Conservation (phyloP, 1,140 invertebrate species). For the Elysia chlorotica region DNA sequence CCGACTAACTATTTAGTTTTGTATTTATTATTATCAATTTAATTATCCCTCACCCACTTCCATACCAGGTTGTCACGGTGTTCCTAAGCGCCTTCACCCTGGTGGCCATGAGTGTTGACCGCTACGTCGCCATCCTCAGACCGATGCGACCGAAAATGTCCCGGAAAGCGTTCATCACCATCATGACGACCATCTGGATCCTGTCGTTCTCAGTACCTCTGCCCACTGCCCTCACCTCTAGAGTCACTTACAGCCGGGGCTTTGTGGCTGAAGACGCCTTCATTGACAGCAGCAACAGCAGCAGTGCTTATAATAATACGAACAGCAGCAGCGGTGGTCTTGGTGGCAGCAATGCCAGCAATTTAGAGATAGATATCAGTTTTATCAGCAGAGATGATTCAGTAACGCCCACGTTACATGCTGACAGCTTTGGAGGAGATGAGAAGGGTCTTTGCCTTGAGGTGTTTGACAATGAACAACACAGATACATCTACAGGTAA, state of each 20-base stretch:
- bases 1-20: too few relatives aligned
- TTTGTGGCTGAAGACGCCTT: too few relatives aligned
- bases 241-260: conserved; percentile 23
- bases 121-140: conserved; percentile 94
- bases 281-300: too few relatives aligned
- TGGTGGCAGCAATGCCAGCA: too few relatives aligned
- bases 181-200: conserved; percentile 77
- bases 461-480: conserved; percentile 26
- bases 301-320: too few relatives aligned
- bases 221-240: conserved; percentile 42
- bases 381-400: too few relatives aligned
- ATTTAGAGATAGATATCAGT: too few relatives aligned
- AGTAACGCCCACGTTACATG: too few relatives aligned
- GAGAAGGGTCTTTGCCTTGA: conserved; percentile 37
- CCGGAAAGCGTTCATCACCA: conserved; percentile 71
- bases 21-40: too few relatives aligned
- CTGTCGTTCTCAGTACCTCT: conserved; percentile 60
- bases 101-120: conserved; percentile 92
- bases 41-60: conserved; percentile 63
- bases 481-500: conserved; percentile 68
- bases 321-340: too few relatives aligned
- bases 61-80: conserved; percentile 85
- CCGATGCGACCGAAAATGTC: conserved; percentile 80
- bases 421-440: too few relatives aligned
- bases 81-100: conserved; percentile 92